Base-by-base conservation (phyloP, 2,113 vertebrate species). In the Chaetodon trifascialis region DNA sequence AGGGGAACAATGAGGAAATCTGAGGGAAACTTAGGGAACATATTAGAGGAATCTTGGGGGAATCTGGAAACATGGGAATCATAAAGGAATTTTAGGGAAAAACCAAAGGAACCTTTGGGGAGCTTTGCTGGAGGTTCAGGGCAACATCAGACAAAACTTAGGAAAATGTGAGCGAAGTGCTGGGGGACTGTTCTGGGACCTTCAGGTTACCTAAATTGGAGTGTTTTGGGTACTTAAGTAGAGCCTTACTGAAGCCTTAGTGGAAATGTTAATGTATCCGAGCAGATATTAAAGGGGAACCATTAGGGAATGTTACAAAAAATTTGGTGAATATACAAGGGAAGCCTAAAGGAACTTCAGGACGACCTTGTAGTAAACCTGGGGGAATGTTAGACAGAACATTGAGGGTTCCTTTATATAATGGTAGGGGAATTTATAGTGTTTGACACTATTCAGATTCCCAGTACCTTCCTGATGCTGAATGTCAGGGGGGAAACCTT, bases 401-500 rank as follows among this genome's bases (percentile, higher is more conserved):
- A 30, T 30, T 30, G 30, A 30, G 30, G 16, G 34, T 9, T 19
- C 21, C 2, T 67, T 49, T 11, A 17, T 25, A 23, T 11, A 19
- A 54, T 5, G 14, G 15, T 2, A 14, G 23, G 34, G 6, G 36
- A 67, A 23, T 30, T 12, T 5, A 58, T 19, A 68, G 38, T 0
- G 1, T 1, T 17, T 40, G 38, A 40, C 8, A 40, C 5, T 40
- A 30, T 30, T 30, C 30, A 40, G 38, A 40, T 5, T 40, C 30
- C 3, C 12, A 5, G 30, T 86, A 90, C 92, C 88, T 95, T 95
- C 79, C 87, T 91, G 75, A 94, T 86, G 80, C 88, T 72, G 67
- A 96, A 95, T 56, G 74, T 86, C 68, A 95, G 73, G 16, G 94
- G 96, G 3, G 97, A 94, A 17, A 97, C 96, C 84, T 97, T 99